Evolutionary conservation across 2,797 vertebrate genomes (phyloP).

Genomic region (Tapirus indicus): DNA sequence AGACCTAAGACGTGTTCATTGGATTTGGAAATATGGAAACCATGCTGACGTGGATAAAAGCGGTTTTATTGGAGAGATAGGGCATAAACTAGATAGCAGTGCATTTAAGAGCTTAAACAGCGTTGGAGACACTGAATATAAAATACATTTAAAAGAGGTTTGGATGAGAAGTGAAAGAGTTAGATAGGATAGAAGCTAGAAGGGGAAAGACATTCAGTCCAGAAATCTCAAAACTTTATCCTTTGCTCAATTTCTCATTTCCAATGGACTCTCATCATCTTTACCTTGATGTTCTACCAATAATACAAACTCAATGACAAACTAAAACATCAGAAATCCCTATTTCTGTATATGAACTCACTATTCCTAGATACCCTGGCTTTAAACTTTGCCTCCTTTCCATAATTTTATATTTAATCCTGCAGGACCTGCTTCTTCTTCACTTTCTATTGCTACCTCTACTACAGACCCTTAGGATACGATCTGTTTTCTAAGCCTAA

Average conservation of each 20-base stretch:
- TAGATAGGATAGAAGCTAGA: background rate
- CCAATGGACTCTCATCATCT: background rate
- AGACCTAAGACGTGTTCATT: background rate
- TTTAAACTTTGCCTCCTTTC: background rate
- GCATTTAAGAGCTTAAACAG: background rate
- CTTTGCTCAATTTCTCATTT: background rate
- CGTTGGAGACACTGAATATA: background rate
- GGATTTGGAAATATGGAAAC: background rate
- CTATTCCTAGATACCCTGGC: background rate
- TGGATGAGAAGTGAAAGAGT: background rate
- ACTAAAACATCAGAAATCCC: background rate
- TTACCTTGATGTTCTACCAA: background rate
- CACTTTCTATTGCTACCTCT: background rate
- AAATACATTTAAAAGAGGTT: background rate
- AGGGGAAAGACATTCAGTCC: background rate
- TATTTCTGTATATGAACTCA: background rate
- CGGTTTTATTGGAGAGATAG: background rate
- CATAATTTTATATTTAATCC: background rate
- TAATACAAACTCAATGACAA: background rate
- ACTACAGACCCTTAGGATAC: background rate
- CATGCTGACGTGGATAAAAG: too few species aligned
- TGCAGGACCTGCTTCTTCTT: background rate
- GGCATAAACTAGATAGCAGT: background rate
- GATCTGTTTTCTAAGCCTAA: background rate
- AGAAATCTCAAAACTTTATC: background rate